Evolutionary conservation across 2,888 invertebrate species (phyloP).

Genomic region (Mimachlamys varia): DNA sequence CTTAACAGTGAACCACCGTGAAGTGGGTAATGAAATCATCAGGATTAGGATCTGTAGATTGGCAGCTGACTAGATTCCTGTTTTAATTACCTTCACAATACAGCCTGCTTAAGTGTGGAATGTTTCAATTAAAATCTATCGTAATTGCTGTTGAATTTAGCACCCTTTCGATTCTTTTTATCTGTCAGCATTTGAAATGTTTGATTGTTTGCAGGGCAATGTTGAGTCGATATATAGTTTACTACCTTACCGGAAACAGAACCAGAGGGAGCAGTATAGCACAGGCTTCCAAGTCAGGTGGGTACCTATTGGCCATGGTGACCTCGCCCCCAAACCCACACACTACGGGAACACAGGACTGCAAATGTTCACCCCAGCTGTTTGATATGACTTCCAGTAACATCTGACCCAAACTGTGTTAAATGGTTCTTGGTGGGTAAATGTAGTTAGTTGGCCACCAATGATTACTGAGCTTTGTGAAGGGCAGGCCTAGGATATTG

Average conservation of each 20-base stretch:
- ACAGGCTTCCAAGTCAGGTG: slow-evolving; percentile 69
- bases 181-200: background rate
- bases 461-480: background rate
- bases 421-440: too few relatives aligned
- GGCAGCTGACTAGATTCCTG: background rate
- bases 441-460: too few relatives aligned
- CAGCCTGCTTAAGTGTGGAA: background rate
- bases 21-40: background rate
- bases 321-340: too few relatives aligned
- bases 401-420: too few relatives aligned
- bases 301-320: background rate
- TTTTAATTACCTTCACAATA: background rate
- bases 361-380: too few relatives aligned
- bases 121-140: background rate
- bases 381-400: background rate
- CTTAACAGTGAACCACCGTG: background rate
- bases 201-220: slow-evolving; percentile 61
- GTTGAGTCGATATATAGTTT: slow-evolving; percentile 65
- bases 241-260: slow-evolving; percentile 60
- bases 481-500: background rate
- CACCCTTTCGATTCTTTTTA: slow-evolving; percentile 10
- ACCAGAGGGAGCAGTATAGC: slow-evolving; percentile 48
- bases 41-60: background rate
- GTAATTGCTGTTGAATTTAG: background rate
- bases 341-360: too few relatives aligned